These are phyloP conservation scores for Atherinomorus stipes DNA, from an alignment of 2,113 vertebrate species.

Conservation along the genomic window DNA sequence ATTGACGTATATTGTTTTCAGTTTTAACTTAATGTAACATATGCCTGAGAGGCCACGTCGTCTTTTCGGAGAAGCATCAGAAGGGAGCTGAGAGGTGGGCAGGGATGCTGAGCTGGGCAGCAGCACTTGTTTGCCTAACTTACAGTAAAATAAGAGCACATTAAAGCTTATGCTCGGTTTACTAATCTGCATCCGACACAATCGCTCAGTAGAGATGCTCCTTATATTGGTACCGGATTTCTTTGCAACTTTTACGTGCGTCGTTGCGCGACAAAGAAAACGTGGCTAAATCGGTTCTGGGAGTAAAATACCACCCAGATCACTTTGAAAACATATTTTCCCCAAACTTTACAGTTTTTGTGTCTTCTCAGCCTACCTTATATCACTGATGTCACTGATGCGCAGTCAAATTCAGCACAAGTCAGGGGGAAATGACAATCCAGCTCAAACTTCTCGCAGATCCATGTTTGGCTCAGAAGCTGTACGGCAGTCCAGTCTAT, in stretches of 20 bases:
- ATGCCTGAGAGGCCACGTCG: neutral
- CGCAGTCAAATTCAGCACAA: slow-evolving; percentile 25
- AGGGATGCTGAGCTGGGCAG: slow-evolving; percentile 64
- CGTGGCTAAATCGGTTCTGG: neutral
- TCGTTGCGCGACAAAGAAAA: neutral
- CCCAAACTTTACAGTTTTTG: slow-evolving; percentile 28
- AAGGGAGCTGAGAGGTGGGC: slow-evolving; percentile 43
- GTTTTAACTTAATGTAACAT: slow-evolving; percentile 11
- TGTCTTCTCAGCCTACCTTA: slow-evolving; percentile 62
- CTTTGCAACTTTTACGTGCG: slow-evolving; percentile 44
- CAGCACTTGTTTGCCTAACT: slow-evolving; percentile 50
- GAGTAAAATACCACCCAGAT: neutral
- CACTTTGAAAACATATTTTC: neutral
- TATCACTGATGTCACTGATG: slow-evolving; percentile 20
- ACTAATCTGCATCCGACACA: neutral
- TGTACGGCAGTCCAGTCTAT: slow-evolving; percentile 43
- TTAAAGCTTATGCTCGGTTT: neutral
- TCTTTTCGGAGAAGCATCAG: slow-evolving; percentile 18
- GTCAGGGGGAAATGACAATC: slow-evolving; percentile 51
- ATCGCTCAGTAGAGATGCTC: neutral
- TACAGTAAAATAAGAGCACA: slow-evolving; percentile 12
- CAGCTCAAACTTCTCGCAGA: slow-evolving; percentile 55
- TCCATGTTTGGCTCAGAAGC: slow-evolving; percentile 56
- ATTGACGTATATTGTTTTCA: neutral
- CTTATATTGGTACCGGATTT: neutral